These are phyloP conservation scores for Protonemura montana DNA, from an alignment of 2,888 invertebrate genomes.

Conservation along the genomic window DNA sequence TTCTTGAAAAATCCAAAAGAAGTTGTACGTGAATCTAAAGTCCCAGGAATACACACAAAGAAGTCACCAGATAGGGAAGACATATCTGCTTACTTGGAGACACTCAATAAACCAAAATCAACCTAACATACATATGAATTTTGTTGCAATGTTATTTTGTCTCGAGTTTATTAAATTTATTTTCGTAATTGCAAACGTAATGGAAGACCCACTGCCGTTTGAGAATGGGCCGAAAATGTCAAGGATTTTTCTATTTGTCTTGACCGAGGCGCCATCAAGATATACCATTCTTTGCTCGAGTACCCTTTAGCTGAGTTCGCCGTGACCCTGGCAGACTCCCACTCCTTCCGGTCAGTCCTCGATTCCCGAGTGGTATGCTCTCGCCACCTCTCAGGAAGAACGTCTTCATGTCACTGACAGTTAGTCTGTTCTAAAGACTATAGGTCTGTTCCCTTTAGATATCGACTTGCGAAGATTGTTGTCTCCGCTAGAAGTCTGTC, in stretches of 20 bases:
- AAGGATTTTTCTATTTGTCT: slow-evolving; percentile 13
- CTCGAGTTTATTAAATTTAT: not conserved
- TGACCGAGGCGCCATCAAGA: not conserved
- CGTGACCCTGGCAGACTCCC: not conserved
- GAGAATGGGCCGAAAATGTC: slow-evolving; percentile 13
- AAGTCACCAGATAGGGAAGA: slow-evolving; percentile 27
- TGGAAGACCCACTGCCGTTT: not conserved
- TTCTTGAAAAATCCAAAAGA: slow-evolving; percentile 32
- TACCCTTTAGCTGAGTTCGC: not conserved
- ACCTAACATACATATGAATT: not conserved
- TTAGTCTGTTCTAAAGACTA: not conserved
- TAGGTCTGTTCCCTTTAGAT: too few species aligned
- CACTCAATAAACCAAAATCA: not conserved
- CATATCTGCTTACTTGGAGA: slow-evolving; percentile 21
- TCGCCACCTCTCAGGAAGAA: not conserved
- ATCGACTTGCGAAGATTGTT: too few species aligned
- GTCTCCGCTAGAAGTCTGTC: too few species aligned
- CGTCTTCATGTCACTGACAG: not conserved
- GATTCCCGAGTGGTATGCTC: not conserved
- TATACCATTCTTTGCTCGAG: not conserved
- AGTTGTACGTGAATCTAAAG: not conserved
- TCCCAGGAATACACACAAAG: slow-evolving; percentile 20
- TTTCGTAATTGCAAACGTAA: not conserved
- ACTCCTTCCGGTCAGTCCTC: slow-evolving; percentile 21
- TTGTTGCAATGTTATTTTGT: too few species aligned